Conservation (phyloP, 2,113 vertebrate genomes). For the Oenanthe oenanthe region DNA sequence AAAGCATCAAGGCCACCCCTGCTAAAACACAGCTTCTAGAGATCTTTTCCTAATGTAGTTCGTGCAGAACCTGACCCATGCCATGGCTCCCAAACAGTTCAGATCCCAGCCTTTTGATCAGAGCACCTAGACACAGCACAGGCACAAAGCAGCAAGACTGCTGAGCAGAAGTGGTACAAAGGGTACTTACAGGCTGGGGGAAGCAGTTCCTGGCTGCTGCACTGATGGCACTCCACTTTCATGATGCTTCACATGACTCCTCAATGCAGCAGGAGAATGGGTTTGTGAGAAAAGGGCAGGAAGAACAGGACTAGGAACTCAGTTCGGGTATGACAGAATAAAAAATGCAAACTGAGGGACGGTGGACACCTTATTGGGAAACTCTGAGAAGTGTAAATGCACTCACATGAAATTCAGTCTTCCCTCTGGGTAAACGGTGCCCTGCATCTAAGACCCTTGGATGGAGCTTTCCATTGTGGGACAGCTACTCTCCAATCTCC, state of each 20-base stretch:
- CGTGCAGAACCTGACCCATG: background rate
- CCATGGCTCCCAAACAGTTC: background rate
- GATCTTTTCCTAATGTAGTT: background rate
- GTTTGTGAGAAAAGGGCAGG: background rate
- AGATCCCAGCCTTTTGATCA: background rate
- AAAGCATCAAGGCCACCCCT: background rate
- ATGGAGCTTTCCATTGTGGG: background rate
- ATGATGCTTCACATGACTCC: background rate
- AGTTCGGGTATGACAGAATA: rapidly evolving
- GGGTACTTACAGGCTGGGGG: rapidly evolving
- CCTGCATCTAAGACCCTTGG: background rate
- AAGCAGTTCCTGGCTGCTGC: background rate
- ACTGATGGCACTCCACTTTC: background rate
- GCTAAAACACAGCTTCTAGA: background rate
- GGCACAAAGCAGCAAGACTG: background rate
- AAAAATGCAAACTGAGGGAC: background rate
- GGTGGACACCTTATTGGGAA: background rate
- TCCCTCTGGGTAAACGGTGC: background rate
- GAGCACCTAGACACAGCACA: background rate
- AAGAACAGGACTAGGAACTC: background rate
- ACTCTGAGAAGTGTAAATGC: background rate
- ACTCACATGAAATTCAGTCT: background rate
- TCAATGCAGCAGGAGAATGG: background rate
- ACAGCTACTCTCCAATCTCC: background rate
- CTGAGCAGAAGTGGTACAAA: background rate